Conservation (phyloP, 2,113 vertebrate genomes). For the Saguinus imperator region DNA sequence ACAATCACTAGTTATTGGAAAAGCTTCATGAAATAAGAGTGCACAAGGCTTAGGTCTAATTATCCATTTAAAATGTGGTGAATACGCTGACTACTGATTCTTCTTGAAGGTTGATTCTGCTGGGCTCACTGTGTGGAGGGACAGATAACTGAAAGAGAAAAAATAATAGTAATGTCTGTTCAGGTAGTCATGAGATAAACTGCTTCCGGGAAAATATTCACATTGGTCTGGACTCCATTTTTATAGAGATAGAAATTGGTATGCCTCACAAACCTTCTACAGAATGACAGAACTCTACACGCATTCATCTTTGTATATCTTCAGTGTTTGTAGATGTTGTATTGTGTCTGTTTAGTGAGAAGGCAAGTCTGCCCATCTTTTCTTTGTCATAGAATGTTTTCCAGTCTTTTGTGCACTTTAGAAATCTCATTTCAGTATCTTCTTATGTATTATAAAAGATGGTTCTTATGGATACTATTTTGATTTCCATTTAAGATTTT, state of each 20-base stretch:
- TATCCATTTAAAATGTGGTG: not conserved
- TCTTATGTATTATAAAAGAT: not conserved
- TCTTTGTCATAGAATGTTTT: not conserved
- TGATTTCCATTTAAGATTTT: not conserved
- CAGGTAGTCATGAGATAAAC: not conserved
- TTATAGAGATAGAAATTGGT: not conserved
- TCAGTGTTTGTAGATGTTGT: not conserved
- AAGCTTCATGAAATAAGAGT: not conserved
- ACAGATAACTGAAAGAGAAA: not conserved
- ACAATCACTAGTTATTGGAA: not conserved
- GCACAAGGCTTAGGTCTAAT: not conserved
- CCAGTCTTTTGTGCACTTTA: not conserved
- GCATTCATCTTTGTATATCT: not conserved
- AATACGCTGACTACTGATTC: not conserved
- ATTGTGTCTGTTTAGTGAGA: not conserved
- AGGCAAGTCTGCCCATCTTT: fast-evolving
- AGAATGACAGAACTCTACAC: not conserved
- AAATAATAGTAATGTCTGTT: not conserved
- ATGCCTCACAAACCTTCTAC: not conserved
- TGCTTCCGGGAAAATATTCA: not conserved
- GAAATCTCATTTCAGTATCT: not conserved
- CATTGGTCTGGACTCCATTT: not conserved
- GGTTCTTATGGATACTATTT: not conserved
- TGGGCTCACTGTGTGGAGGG: not conserved
- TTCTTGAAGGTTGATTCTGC: not conserved